Percentiles rank a stretch among this genome's conserved stretches.
These are phyloP conservation scores for Euspilapteryx auroguttella DNA, from an alignment of 2,888 invertebrate genomes.

Conservation along the genomic window DNA sequence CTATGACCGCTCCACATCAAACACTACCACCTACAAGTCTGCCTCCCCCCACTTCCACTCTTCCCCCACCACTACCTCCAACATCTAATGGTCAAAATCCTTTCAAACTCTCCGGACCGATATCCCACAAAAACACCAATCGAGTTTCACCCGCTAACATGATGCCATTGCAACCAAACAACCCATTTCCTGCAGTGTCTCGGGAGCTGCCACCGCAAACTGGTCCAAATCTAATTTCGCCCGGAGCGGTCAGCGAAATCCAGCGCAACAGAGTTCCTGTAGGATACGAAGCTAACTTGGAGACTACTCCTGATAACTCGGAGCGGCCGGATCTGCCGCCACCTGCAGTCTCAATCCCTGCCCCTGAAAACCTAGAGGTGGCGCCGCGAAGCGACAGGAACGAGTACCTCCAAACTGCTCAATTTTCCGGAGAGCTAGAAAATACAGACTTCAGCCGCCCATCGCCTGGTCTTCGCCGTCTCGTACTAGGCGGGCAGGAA, in stretches of 20 bases:
- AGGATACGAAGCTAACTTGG: slow-evolving; percentile 62
- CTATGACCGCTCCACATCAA: too few species aligned
- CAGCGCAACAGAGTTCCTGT: slow-evolving; percentile 29
- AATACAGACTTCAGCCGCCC: slow-evolving; percentile 55
- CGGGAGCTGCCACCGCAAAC: slow-evolving; percentile 22
- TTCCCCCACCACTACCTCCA: slow-evolving; percentile 6
- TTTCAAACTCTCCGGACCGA: slow-evolving; percentile 41
- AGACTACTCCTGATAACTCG: slow-evolving; percentile 69
- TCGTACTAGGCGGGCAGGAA: slow-evolving; percentile 70
- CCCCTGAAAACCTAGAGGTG: slow-evolving; percentile 62
- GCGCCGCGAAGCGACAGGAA: slow-evolving; percentile 72
- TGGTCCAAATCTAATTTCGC: slow-evolving; percentile 27
- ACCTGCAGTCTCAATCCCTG: slow-evolving; percentile 18
- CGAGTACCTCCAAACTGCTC: slow-evolving; percentile 77
- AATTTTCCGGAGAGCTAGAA: slow-evolving; percentile 62
- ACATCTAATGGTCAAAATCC: slow-evolving; percentile 30
- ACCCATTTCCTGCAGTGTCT: slow-evolving; percentile 10
- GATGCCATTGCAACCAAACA: slow-evolving; percentile 12
- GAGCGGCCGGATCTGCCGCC: slow-evolving; percentile 63
- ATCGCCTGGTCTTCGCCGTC: slow-evolving; percentile 65
- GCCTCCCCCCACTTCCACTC: slow-evolving; percentile 9
- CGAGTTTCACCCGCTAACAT: too few species aligned
- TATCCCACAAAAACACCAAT: slow-evolving; percentile 46
- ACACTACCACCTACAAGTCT: slow-evolving; percentile 6
- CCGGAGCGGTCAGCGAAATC: slow-evolving; percentile 29